Evolutionary conservation across 1,140 invertebrate species (phyloP).

Genomic region (Hypsibius dujardini): DNA sequence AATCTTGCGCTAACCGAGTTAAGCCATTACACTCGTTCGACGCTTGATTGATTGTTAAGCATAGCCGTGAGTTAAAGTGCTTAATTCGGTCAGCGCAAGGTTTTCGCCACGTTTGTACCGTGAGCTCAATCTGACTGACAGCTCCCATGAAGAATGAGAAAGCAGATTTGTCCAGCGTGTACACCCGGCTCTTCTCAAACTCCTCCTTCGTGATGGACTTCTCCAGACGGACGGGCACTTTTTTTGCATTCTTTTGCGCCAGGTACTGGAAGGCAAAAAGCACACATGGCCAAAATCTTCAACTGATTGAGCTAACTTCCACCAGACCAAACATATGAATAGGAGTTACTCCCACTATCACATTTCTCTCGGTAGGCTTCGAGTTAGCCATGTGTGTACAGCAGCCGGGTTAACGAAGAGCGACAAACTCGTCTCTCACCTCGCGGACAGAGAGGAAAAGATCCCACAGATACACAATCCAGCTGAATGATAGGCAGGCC

Average conservation of each 20-base stretch:
- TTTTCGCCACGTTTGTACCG: constrained; percentile 41
- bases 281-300: constrained; percentile 18
- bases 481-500: constrained; percentile 33
- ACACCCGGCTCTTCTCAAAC: constrained; percentile 66
- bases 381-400: too few species aligned
- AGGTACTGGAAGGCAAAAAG: constrained; percentile 44
- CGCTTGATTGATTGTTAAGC: too few species aligned
- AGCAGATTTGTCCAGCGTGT: constrained; percentile 61
- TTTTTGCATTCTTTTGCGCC: constrained; percentile 48
- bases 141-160: constrained; percentile 56
- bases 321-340: too few species aligned
- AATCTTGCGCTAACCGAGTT: too few species aligned
- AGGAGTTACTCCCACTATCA: too few species aligned
- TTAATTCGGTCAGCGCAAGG: too few species aligned
- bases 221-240: constrained; percentile 52
- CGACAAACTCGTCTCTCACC: too few species aligned
- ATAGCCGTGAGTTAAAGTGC: too few species aligned
- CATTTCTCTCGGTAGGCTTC: too few species aligned
- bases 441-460: constrained; percentile 61
- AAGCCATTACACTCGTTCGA: too few species aligned
- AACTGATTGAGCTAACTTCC: neutral
- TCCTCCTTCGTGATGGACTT: constrained; percentile 59
- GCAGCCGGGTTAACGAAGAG: too few species aligned
- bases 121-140: constrained; percentile 50
- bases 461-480: constrained; percentile 51